Conservation (phyloP, 2,113 vertebrate species). For the Axis porcinus region DNA sequence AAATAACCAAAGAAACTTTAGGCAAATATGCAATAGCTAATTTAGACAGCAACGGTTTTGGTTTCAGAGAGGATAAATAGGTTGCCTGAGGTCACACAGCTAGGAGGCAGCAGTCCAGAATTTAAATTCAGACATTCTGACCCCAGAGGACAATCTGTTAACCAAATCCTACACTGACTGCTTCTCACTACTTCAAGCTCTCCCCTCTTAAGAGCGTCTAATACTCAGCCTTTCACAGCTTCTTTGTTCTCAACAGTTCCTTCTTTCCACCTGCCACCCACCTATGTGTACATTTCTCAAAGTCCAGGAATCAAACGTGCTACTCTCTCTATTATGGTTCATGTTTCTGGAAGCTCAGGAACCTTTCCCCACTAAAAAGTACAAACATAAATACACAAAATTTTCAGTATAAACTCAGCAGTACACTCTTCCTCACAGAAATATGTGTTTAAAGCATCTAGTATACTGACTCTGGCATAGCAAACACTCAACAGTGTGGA, state of each 20-base stretch:
- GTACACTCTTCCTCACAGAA: background rate
- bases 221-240: background rate
- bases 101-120: background rate
- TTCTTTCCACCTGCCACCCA: background rate
- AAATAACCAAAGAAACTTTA: background rate
- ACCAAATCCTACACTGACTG: background rate
- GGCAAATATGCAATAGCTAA: background rate
- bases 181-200: background rate
- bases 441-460: background rate
- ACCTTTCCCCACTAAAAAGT: background rate
- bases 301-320: background rate
- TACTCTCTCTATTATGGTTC: background rate
- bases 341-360: background rate
- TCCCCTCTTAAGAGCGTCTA: background rate
- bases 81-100: background rate
- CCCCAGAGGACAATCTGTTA: background rate
- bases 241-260: background rate
- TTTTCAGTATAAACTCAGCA: background rate
- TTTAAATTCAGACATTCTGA: background rate
- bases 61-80: background rate
- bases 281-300: background rate
- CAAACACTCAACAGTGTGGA: background rate
- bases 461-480: background rate
- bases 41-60: background rate
- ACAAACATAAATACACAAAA: background rate